Evolutionary conservation across 2,113 vertebrate species (phyloP).

Genomic region (Tilapia sparmanii): DNA sequence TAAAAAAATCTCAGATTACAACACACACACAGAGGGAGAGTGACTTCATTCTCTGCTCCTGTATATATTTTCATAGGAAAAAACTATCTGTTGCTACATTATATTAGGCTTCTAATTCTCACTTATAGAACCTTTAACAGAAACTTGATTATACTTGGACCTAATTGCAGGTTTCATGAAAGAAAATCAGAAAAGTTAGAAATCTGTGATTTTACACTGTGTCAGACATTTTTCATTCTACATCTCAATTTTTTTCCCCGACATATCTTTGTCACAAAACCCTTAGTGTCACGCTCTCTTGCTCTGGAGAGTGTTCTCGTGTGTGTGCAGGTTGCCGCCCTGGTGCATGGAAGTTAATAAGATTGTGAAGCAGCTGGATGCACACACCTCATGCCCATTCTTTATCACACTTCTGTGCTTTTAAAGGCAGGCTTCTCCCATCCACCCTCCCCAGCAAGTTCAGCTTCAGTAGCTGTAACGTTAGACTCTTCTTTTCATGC

Average conservation of each 20-base stretch:
- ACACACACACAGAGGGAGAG: not conserved
- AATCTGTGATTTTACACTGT: not conserved
- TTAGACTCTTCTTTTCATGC: not conserved
- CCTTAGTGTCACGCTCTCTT: not conserved
- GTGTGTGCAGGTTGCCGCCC: not conserved
- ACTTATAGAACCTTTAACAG: not conserved
- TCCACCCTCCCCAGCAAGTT: not conserved
- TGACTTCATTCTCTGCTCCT: not conserved
- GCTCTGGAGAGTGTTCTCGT: not conserved
- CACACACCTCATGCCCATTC: not conserved
- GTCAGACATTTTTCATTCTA: not conserved
- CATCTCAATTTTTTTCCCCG: not conserved
- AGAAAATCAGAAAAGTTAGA: not conserved
- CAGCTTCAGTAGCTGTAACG: not conserved
- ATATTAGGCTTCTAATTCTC: not conserved
- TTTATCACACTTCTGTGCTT: not conserved
- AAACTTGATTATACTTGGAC: not conserved
- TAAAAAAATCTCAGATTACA: not conserved
- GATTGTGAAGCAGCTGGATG: not conserved
- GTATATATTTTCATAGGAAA: not conserved
- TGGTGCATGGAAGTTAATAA: not conserved
- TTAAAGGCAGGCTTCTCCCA: not conserved
- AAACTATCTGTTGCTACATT: not conserved
- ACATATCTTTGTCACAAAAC: not conserved
- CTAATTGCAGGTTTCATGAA: not conserved